Evolutionary conservation across 2,888 invertebrate species (phyloP).

Genomic region (Bibio marci): DNA sequence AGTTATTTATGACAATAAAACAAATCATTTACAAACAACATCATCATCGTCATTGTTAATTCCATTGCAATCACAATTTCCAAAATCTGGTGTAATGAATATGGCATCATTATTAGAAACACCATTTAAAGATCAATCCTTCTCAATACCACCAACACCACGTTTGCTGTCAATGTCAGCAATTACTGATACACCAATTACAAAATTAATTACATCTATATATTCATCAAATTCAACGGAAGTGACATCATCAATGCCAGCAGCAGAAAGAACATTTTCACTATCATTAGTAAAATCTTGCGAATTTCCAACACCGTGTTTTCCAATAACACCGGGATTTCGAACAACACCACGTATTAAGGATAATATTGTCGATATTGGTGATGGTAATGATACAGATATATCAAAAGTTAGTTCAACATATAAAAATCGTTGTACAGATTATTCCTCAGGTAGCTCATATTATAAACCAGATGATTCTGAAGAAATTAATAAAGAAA

Average conservation of each 20-base stretch:
- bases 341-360: slow-evolving; percentile 12
- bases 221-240: too few relatives aligned
- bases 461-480: slow-evolving; percentile 46
- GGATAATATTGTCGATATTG: not conserved
- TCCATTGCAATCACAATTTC: too few relatives aligned
- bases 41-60: too few relatives aligned
- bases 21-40: too few relatives aligned
- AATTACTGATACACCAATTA: slow-evolving; percentile 13
- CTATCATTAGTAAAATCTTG: too few relatives aligned
- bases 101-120: slow-evolving; percentile 33
- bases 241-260: too few relatives aligned
- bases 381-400: slow-evolving; percentile 10
- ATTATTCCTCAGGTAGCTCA: slow-evolving; percentile 43
- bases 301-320: slow-evolving; percentile 38
- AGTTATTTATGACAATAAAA: too few relatives aligned
- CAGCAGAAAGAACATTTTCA: too few relatives aligned
- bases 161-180: slow-evolving; percentile 33
- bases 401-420: slow-evolving; percentile 18
- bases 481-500: slow-evolving; percentile 25
- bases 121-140: slow-evolving; percentile 35
- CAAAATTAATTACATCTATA: too few relatives aligned
- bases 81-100: slow-evolving; percentile 8
- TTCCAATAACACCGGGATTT: slow-evolving; percentile 31
- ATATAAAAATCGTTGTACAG: slow-evolving; percentile 34
- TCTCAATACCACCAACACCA: slow-evolving; percentile 36